Base-by-base conservation (phyloP, 1,140 invertebrate genomes). In the Neuroterus valhalla region DNA sequence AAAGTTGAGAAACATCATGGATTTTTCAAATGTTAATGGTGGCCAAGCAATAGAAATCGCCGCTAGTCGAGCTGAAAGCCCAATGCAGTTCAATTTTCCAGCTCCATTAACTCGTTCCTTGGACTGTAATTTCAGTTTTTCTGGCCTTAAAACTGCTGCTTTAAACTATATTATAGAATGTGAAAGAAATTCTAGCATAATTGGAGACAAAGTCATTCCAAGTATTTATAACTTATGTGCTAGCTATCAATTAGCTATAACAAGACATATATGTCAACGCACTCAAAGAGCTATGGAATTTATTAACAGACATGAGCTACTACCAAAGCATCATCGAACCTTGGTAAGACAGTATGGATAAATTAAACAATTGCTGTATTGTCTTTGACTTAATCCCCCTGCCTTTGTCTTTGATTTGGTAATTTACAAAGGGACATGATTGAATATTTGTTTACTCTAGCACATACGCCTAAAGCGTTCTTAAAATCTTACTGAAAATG, bases 121-220 rank as follows among this genome's bases (percentile, higher is more conserved):
- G 80, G 91, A 96, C 84, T 98, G 97, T 84, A 94, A 96, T 86
- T 98, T 98, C 82, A 97, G 96, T 86, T 96, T 98, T 87, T 83
- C 94, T 68, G 96, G 96, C 2, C 79, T 96, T 1, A 94, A 94
- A 83, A 92, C 91, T 81, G 89, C 84, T 48, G 90, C 91, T 8
- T 77, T 85, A 21, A 79, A 78, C 2, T 82, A 91, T 43, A 93
- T 96, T 50, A 71, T 89, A n/a, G 71, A 81, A 66, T 90, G 93
- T 81, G 95, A 96, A 88, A 83, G 87, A 67, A 83, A 89, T 75
- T 88, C 94, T 84, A 91, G 93, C 91, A 88, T 88, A 17, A 84
- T 88, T 38, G 92, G 91, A 26, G 94, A 95, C 90, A 91, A 89
- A 38, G 86, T 97, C 8, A 93, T 99, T 68, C 95, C 96, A 8